Evolutionary conservation across 2,113 vertebrate species (phyloP), one percentile per base, ranked within the genome.

Genomic region (Eublepharis macularius): DNA sequence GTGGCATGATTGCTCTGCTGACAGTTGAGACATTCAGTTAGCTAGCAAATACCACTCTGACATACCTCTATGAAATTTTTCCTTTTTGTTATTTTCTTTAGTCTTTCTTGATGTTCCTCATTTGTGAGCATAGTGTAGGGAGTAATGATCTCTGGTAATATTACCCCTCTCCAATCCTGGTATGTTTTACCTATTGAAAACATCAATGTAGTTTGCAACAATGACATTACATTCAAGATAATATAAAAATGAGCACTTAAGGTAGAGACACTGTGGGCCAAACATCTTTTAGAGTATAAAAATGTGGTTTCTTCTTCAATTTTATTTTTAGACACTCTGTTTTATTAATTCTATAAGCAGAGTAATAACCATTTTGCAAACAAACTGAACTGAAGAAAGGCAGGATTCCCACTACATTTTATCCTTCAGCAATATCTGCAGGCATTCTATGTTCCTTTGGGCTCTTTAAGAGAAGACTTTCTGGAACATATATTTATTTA

Each of bases 91-190:
- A 77, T 4, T 6, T 0, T 5, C 36, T 36, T 81, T 75, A 87
- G 68, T 29, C 51, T 87, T 1, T 0, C 36, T 82, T 86, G 21
- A 6, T 47, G 80, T 29, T 39, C 49, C n/a, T 57, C 19, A 19
- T 65, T 65, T 13, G 41, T 86, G 77, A 86, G 84, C 69, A 74
- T 63, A 14, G 84, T 74, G 16, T 86, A 86, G 21, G 84, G 84
- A 80, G 57, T 12, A 34, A 51, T 86, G 65, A 26, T 45, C 9
- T 92, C 76, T 49, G 34, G 80, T 19, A 76, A 39, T 65, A 91
- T 14, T 47, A 75, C 0, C 2, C 89, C 89, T 91, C 87, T 94
- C 92, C 90, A 93, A 2, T 94, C 90, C 10, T 41, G 65, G 45
- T 93, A 49, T 41, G 11, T 0, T 70, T 45, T 91, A 17, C 76